Conservation (phyloP, 2,888 invertebrate genomes). For the Fabriciana adippe region DNA sequence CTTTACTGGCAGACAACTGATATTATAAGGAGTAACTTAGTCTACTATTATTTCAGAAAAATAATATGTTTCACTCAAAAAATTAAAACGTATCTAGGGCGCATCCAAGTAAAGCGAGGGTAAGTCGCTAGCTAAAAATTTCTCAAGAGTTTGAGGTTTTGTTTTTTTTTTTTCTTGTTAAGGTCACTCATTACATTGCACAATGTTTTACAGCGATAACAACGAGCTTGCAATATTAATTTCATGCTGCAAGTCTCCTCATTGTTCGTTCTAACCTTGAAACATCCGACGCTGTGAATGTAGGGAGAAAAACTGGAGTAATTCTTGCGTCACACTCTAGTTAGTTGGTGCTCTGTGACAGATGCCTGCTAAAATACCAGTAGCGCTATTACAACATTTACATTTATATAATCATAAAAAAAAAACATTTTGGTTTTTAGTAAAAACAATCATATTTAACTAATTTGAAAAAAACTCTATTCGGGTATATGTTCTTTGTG, state of each 20-base stretch:
- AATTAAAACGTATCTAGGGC: too few species aligned
- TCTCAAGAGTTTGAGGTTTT: not conserved
- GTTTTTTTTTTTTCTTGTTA: not conserved
- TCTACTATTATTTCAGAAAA: too few species aligned
- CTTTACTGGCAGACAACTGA: too few species aligned
- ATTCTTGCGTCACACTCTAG: conserved; percentile 27
- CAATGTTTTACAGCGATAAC: conserved; percentile 10
- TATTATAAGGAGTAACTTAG: too few species aligned
- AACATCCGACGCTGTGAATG: conserved; percentile 18
- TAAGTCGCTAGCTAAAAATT: not conserved
- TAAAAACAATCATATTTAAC: too few species aligned
- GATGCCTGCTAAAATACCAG: conserved; percentile 19
- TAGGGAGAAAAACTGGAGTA: conserved; percentile 24
- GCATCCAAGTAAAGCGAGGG: too few species aligned
- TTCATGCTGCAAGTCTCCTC: conserved; percentile 21
- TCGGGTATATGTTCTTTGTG: too few species aligned
- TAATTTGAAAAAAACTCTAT: too few species aligned
- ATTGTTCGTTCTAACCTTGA: conserved; percentile 30
- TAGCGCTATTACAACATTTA: conserved; percentile 1
- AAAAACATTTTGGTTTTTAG: too few species aligned
- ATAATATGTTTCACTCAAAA: too few species aligned
- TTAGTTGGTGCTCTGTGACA: conserved; percentile 18
- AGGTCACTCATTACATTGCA: not conserved
- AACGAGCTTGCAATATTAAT: conserved; percentile 23
- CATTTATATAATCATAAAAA: not conserved